Conservation (phyloP, 2,797 vertebrate species). For the Otolemur crassicaudatus region DNA sequence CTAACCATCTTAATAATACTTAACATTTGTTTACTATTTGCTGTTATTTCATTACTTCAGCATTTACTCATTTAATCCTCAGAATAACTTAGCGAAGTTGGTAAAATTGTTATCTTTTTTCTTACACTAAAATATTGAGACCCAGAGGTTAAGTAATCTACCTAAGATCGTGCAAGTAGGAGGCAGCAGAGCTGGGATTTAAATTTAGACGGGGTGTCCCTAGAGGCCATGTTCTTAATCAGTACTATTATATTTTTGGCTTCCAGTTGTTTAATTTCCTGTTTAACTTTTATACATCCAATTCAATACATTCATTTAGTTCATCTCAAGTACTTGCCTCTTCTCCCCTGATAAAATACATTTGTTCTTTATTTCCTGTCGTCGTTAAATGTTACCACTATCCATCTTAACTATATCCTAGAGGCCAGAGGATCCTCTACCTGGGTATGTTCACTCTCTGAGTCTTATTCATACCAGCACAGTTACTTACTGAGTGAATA, state of each 20-base stretch:
- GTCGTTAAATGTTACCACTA: background rate
- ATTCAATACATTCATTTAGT: constrained; percentile 19
- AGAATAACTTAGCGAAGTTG: constrained; percentile 1
- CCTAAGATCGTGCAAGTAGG: background rate
- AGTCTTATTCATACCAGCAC: constrained; percentile 8
- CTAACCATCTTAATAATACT: background rate
- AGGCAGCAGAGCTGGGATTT: constrained; percentile 27
- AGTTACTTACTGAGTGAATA: constrained; percentile 37
- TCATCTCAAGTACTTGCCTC: background rate
- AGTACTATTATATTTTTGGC: background rate
- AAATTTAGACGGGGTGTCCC: background rate
- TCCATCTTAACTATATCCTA: background rate
- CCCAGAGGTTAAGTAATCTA: constrained; percentile 7
- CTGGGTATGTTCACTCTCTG: background rate
- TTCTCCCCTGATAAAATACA: background rate
- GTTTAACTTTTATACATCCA: constrained; percentile 45
- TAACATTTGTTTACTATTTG: background rate
- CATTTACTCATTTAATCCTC: constrained; percentile 39
- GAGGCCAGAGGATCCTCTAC: background rate
- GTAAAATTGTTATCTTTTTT: background rate
- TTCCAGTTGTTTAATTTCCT: constrained; percentile 26
- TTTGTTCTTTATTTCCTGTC: constrained; percentile 10
- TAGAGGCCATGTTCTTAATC: background rate
- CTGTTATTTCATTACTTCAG: background rate
- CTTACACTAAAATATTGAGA: background rate